Conservation (phyloP, 2,113 vertebrate genomes). For the Pavo muticus region DNA sequence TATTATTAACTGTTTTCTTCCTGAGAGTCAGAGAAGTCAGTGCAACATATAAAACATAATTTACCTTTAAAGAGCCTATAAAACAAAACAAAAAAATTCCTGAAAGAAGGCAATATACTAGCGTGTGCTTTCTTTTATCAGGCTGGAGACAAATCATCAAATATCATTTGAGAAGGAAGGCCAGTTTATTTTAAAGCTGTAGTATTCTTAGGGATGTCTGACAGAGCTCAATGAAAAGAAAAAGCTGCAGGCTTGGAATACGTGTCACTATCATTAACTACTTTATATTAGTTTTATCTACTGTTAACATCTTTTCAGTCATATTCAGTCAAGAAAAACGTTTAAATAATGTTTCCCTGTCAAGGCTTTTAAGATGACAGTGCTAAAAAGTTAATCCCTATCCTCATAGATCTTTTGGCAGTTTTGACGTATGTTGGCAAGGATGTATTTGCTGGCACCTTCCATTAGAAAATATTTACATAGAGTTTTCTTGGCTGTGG, state of each 20-base stretch:
- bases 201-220: conserved; percentile 16
- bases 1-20: conserved; percentile 68
- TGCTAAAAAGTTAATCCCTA: conserved; percentile 57
- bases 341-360: conserved; percentile 53
- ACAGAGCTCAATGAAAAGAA: conserved; percentile 10
- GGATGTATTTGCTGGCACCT: conserved; percentile 58
- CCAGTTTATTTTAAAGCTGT: conserved; percentile 5
- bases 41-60: conserved; percentile 53
- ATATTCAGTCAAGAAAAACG: background rate
- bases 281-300: conserved; percentile 50
- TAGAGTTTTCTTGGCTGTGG: conserved; percentile 13
- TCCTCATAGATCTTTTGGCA: conserved; percentile 56
- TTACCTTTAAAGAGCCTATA: conserved; percentile 49
- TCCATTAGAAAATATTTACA: conserved; percentile 71
- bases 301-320: conserved; percentile 41
- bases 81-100: conserved; percentile 34
- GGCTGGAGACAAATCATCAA: conserved; percentile 33
- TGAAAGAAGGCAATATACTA: conserved; percentile 38
- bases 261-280: conserved; percentile 29
- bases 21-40: conserved; percentile 31
- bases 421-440: conserved; percentile 55
- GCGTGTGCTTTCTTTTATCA: conserved; percentile 41
- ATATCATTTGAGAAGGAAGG: conserved; percentile 26
- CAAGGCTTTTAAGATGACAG: conserved; percentile 57
- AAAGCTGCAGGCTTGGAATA: background rate